These are phyloP conservation scores for Diglossa cyanea DNA, from an alignment of 2,797 vertebrate species.

Conservation along the genomic window DNA sequence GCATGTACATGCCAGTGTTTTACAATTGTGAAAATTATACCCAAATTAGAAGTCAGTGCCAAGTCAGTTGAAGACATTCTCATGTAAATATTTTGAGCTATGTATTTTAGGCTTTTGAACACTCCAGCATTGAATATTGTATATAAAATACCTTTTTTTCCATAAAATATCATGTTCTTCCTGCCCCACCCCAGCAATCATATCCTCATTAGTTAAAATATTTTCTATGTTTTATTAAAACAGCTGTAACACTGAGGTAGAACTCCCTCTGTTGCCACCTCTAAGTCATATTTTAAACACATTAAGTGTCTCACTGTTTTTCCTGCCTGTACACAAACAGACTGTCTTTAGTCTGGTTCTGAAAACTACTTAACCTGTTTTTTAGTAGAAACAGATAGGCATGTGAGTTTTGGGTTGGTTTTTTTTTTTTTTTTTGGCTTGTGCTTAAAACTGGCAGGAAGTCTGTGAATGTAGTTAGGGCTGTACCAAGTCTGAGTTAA, in stretches of 20 bases:
- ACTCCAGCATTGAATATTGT: not conserved
- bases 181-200: rapidly evolving
- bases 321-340: not conserved
- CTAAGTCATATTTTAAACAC: not conserved
- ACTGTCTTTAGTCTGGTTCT: not conserved
- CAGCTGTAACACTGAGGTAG: not conserved
- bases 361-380: not conserved
- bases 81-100: not conserved
- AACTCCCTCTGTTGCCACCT: not conserved
- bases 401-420: not conserved
- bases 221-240: not conserved
- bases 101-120: not conserved
- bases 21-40: not conserved
- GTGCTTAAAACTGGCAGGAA: not conserved
- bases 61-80: not conserved
- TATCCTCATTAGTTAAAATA: not conserved
- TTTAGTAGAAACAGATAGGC: not conserved
- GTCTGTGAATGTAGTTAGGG: not conserved
- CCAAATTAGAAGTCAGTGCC: not conserved
- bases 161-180: not conserved
- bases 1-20: not conserved
- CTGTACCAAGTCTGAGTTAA: not conserved
- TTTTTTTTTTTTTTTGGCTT: not conserved
- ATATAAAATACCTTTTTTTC: not conserved
- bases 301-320: not conserved